Percentiles rank a stretch among this genome's conserved stretches.
These are phyloP conservation scores for Paedocypris sp. DNA, from an alignment of 2,113 vertebrate species.

Conservation along the genomic window DNA sequence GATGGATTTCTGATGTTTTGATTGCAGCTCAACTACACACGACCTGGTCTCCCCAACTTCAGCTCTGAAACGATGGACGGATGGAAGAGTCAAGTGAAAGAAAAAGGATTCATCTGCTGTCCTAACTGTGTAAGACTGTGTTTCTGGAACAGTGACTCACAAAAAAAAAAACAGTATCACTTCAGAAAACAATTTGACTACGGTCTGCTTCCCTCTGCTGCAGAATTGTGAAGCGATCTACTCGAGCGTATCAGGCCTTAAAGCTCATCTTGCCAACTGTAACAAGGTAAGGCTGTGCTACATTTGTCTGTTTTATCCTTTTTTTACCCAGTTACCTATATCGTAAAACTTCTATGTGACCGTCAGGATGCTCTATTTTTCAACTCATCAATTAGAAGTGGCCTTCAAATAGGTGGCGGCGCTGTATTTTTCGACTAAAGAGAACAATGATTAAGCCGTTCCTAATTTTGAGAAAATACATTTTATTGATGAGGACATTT, in stretches of 20 bases:
- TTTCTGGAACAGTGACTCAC: background rate
- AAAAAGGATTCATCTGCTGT: conserved; percentile 92
- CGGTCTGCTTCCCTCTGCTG: too few species aligned
- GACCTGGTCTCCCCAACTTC: conserved; percentile 88
- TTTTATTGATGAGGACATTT: too few species aligned
- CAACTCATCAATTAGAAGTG: too few species aligned
- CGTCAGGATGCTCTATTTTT: too few species aligned
- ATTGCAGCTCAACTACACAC: conserved; percentile 88
- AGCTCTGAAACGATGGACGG: conserved; percentile 76
- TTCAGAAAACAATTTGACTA: too few species aligned
- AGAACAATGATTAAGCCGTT: too few species aligned
- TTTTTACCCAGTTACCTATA: too few species aligned
- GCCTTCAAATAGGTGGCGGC: too few species aligned
- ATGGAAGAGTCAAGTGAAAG: conserved; percentile 93
- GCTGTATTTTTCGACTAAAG: too few species aligned
- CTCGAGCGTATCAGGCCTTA: conserved; percentile 92
- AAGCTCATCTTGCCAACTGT: conserved; percentile 93
- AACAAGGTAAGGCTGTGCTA: conserved; percentile 70
- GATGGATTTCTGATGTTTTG: background rate
- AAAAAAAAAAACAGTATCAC: too few species aligned
- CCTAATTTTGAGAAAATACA: too few species aligned
- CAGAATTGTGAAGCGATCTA: conserved; percentile 96
- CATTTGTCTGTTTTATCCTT: background rate
- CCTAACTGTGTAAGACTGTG: conserved; percentile 77
- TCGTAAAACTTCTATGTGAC: too few species aligned